phyloP scores from a whole-genome alignment of 2,888 invertebrate genomes.

The Hesperia comma region DNA sequence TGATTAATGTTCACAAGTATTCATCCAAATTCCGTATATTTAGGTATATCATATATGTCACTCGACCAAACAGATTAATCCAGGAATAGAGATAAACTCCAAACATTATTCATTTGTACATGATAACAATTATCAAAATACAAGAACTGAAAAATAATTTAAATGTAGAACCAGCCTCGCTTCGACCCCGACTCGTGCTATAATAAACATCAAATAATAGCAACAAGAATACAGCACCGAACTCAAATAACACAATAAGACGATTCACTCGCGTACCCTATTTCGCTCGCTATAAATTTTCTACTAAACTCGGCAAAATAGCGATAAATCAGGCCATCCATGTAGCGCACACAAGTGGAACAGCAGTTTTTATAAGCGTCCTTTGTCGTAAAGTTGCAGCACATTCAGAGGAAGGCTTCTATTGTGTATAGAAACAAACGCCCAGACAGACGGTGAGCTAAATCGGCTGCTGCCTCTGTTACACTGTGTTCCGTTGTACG shows the following conservation, averaged over 20 bases:
- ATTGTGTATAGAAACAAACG: conserved; percentile 27
- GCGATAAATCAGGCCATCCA: conserved; percentile 30
- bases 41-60: too few relatives aligned
- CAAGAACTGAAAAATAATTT: too few relatives aligned
- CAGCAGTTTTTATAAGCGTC: conserved; percentile 32
- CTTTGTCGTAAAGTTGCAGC: conserved; percentile 29
- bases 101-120: too few relatives aligned
- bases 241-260: conserved; percentile 8
- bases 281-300: conserved; percentile 22
- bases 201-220: not conserved
- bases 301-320: conserved; percentile 19
- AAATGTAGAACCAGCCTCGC: not conserved
- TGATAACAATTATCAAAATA: too few relatives aligned
- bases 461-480: conserved; percentile 23
- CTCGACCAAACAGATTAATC: too few relatives aligned
- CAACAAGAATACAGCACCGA: not conserved
- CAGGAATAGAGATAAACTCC: too few relatives aligned
- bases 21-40: too few relatives aligned
- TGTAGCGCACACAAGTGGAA: conserved; percentile 16
- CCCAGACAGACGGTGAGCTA: conserved; percentile 18
- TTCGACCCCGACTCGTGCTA: not conserved
- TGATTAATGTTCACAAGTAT: too few relatives aligned
- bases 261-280: not conserved
- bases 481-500: not conserved
- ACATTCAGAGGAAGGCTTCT: conserved; percentile 24